Base-by-base conservation (phyloP, 2,113 vertebrate species). In the Canis aureus region DNA sequence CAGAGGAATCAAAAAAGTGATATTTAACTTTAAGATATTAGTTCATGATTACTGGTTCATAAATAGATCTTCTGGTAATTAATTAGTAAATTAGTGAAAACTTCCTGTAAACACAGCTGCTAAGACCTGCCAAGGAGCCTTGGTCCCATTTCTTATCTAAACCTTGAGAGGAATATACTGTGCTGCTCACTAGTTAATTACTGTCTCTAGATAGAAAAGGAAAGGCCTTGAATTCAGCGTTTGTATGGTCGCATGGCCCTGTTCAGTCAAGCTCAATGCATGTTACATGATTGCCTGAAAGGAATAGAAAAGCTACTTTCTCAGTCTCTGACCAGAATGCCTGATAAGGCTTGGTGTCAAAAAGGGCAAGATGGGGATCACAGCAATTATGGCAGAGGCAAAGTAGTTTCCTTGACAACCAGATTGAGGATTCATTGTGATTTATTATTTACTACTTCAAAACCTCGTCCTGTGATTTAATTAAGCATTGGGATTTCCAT, bases 391-490 rank as follows among this genome's bases (percentile, higher is more conserved):
- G 98, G 98, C 98, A 98, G 97, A 98, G 98, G 98, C 98, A 98
- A 98, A 98, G 97, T 89, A 95, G 99, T 99, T 99, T 99, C 99
- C 99, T 99, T 99, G 99, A 99, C 98, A 98, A 99, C 99, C 97
- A 98, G 98, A 99, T 98, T 98, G 98, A 98, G 98, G 98, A 99
- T 99, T 99, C 98, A 98, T 99, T 99, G 98, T 99, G 98, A 99
- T 99, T 99, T 99, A 99, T 99, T 99, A 99, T 99, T 99, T 99
- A 99, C 98, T 97, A 98, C 98, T 99, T 99, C 98, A 98, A 98
- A 99, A 99, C 98, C 98, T 98, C 96, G 57, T 98, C 99, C 98
- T 98, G 98, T 98, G 98, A 98, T 99, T 99, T 99, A 99, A 99
- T 99, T 99, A 99, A 97, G 96, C 96, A 94, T 85, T 96, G 93